Evolutionary conservation across 2,113 vertebrate genomes (phyloP), one percentile per base, ranked within the genome.

Genomic region (Perca fluviatilis): DNA sequence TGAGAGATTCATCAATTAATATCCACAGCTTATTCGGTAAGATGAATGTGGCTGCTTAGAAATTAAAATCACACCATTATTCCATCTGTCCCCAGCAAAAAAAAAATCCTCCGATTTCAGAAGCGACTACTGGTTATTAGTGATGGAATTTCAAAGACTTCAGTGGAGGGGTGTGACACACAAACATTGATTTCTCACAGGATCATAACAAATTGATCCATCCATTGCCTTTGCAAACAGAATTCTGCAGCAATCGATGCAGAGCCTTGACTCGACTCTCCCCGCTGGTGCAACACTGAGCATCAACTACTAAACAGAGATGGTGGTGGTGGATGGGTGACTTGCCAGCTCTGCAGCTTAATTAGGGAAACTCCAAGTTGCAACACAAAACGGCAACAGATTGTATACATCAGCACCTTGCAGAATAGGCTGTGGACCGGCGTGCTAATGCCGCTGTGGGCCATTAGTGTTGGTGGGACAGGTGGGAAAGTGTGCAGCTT

Each of bases 121-220:
- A 18, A 23, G 49, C 25, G 6, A 58, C 58, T 65, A 1, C 46
- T 80, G 64, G 74, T 83, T 86, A 88, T 89, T 87, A 84, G 77
- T 40, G 64, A 73, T 60, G 75, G 50, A 80, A 79, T 88, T 88
- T 87, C 69, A 64, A 50, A 90, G 84, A 64, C 62, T 82, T 81
- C 71, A 51, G 82, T 14, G 21, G 62, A 56, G 9, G 83, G 53
- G 79, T 83, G 88, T 88, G 89, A 89, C 83, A 80, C 74, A 84
- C 79, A 67, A 64, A 69, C 83, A 79, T 72, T 77, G 88, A 91
- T 92, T 90, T 91, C 87, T 91, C 90, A 57, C 78, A 85, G 87
- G 87, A 89, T 91, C 88, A 80, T 77, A 88, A 86, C 82, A 86
- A 70, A 93, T 85, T 83, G 91, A 92, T 88, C 68, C 62, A 16